These are phyloP conservation scores for Pseudorectes ferrugineus DNA, from an alignment of 2,113 vertebrate species.

Conservation along the genomic window DNA sequence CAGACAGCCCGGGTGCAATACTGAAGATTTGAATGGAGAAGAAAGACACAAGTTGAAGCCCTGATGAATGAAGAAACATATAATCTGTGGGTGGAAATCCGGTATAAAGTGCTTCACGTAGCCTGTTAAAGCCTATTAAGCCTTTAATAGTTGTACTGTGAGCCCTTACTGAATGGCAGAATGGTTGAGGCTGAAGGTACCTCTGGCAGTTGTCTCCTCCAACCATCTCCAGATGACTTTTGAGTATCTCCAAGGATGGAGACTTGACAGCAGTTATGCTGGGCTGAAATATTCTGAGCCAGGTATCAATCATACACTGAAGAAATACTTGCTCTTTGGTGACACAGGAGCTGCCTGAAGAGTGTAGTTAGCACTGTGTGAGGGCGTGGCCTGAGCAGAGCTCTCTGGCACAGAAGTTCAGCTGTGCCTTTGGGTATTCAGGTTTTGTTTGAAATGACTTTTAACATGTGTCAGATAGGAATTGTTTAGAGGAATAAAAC, in stretches of 20 bases:
- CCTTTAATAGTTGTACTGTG: neutral
- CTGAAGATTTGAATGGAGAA: neutral
- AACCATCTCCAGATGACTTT: neutral
- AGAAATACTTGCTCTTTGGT: neutral
- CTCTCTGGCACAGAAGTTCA: neutral
- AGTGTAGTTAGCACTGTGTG: neutral
- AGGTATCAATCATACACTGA: neutral
- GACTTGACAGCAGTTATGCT: accelerated
- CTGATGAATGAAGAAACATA: neutral
- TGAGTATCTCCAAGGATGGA: neutral
- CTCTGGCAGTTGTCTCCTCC: neutral
- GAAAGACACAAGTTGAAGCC: neutral
- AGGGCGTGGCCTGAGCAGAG: neutral
- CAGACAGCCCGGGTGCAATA: accelerated
- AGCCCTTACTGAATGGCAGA: too few relatives aligned
- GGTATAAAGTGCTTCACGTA: neutral
- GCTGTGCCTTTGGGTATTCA: neutral
- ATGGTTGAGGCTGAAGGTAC: neutral
- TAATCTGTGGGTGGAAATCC: neutral
- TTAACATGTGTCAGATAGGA: neutral
- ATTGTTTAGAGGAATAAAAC: neutral
- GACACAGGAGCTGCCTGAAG: neutral
- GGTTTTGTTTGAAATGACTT: neutral
- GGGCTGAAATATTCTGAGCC: neutral
- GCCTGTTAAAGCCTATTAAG: neutral